A percentile compares a stretch with the other conserved stretches of the same genome.
phyloP scores from a whole-genome alignment of 2,888 invertebrate genomes.

The Protodeltote pygarga region DNA sequence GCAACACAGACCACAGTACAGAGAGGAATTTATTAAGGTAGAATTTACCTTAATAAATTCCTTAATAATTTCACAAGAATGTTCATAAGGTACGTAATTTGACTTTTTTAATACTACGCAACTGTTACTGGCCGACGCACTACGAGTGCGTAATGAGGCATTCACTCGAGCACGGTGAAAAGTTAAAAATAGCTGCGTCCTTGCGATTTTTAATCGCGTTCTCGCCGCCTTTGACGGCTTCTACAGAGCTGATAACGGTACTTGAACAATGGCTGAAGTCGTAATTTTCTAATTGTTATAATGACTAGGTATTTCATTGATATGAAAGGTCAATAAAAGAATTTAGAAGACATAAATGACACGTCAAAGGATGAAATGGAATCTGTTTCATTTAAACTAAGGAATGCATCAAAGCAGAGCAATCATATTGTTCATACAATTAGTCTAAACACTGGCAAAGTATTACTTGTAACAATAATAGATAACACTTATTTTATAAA shows the following conservation, averaged over 20 bases:
- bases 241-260: slow-evolving; percentile 33
- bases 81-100: no score
- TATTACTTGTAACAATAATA: slow-evolving; percentile 2
- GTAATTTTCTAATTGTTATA: slow-evolving; percentile 12
- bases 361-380: no score
- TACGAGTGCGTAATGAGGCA: slow-evolving; percentile 38
- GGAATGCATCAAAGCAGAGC: no score
- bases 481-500: slow-evolving; percentile 12
- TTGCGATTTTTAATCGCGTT: slow-evolving; percentile 47
- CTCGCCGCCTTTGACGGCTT: slow-evolving; percentile 33
- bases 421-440: no score
- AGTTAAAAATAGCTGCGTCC: slow-evolving; percentile 51
- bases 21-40: no score
- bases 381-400: no score
- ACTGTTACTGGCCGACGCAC: slow-evolving; percentile 30
- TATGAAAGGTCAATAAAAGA: background rate
- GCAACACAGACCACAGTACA: no score
- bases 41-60: no score
- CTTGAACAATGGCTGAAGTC: slow-evolving; percentile 32
- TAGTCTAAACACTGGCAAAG: slow-evolving; percentile 4
- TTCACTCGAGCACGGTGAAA: slow-evolving; percentile 43
- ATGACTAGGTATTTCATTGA: background rate
- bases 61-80: no score
- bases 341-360: background rate
- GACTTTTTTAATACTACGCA: no score